These are phyloP conservation scores for Melanotaenia nigrans DNA, from an alignment of 2,797 vertebrate species.

Conservation along the genomic window DNA sequence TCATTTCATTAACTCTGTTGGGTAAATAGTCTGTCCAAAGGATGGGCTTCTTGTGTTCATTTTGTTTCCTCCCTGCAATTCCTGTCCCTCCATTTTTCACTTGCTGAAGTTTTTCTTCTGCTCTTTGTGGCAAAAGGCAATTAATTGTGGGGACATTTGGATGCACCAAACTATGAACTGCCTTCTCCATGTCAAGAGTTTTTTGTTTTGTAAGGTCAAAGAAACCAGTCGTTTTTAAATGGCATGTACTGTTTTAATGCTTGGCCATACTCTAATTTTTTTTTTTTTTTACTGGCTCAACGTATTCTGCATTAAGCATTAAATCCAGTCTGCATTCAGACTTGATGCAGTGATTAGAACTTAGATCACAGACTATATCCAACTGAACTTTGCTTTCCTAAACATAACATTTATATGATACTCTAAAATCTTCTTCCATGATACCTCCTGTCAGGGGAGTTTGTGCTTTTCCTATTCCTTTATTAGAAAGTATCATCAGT, in stretches of 20 bases:
- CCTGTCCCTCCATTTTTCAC: constrained; percentile 3
- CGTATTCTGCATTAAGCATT: constrained; percentile 10
- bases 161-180: constrained; percentile 10
- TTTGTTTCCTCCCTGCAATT: constrained; percentile 23
- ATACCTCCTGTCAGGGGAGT: constrained; percentile 33
- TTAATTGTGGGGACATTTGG: constrained; percentile 41
- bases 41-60: constrained; percentile 36
- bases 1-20: constrained; percentile 74
- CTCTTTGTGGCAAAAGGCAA: constrained; percentile 20
- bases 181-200: constrained; percentile 41
- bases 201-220: constrained; percentile 52
- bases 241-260: constrained; percentile 36
- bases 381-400: constrained; percentile 13
- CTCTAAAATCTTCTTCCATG: constrained; percentile 24
- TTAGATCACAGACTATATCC: constrained; percentile 14
- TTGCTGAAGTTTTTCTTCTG: background rate
- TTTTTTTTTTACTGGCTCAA: constrained; percentile 22
- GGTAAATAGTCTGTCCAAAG: constrained; percentile 64
- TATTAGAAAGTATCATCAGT: constrained; percentile 56
- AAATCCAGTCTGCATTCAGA: background rate
- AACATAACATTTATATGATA: constrained; percentile 7
- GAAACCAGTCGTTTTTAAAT: constrained; percentile 58
- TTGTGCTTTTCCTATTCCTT: constrained; percentile 46
- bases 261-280: constrained; percentile 23
- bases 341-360: background rate